These are phyloP conservation scores for Microtus obscurus DNA, from an alignment of 2,797 vertebrate genomes.

Conservation along the genomic window DNA sequence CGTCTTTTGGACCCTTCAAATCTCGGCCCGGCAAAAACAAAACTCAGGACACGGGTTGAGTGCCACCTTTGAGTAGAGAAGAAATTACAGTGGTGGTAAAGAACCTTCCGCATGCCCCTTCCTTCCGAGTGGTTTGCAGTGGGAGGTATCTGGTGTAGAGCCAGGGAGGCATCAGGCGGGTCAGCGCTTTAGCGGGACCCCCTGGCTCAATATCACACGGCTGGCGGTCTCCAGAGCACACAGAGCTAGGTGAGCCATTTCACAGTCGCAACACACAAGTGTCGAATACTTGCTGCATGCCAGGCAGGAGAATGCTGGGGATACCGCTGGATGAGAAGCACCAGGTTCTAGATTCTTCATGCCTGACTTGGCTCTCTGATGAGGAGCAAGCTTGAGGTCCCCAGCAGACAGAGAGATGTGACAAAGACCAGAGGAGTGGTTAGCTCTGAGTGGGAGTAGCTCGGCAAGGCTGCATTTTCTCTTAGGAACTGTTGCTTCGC, in stretches of 20 bases:
- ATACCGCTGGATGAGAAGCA: accelerated
- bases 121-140: neutral
- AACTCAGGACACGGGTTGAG: neutral
- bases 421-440: neutral
- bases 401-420: neutral
- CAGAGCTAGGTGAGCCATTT: neutral
- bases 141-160: neutral
- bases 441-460: neutral
- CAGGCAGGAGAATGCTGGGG: neutral
- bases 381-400: neutral
- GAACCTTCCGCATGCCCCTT: neutral
- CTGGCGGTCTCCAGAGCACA: neutral
- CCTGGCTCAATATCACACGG: neutral
- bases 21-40: neutral
- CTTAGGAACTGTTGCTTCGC: neutral
- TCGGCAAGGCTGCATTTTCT: neutral
- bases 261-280: accelerated
- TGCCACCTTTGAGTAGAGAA: neutral
- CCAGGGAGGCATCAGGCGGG: neutral
- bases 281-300: neutral
- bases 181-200: accelerated
- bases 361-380: neutral
- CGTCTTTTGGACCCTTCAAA: neutral
- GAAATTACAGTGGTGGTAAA: neutral
- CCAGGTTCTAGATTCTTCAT: neutral